Conservation (phyloP, 2,888 invertebrate species). For the Lasioglossum marginatum region DNA sequence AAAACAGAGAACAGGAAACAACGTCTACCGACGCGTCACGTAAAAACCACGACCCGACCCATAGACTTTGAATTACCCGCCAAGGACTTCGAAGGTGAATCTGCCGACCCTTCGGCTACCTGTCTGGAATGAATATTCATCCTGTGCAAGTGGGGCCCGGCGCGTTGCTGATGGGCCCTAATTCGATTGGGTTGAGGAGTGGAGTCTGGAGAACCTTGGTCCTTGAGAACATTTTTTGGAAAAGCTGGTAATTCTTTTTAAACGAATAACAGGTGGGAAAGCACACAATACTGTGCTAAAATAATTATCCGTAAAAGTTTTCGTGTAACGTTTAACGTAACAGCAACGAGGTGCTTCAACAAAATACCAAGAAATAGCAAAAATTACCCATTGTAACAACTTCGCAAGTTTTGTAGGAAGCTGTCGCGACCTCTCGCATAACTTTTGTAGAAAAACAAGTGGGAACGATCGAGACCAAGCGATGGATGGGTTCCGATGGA, state of each 20-base stretch:
- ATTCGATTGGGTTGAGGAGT: conserved; percentile 1
- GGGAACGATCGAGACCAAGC: background rate
- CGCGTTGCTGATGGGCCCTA: background rate
- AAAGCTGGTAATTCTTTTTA: background rate
- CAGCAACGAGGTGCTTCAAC: background rate
- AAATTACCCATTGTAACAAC: background rate
- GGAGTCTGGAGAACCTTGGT: background rate
- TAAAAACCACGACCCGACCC: conserved; percentile 9
- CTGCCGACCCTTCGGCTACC: background rate
- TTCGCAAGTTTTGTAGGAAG: background rate
- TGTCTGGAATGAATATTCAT: conserved; percentile 24
- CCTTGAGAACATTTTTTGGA: background rate
- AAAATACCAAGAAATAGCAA: background rate
- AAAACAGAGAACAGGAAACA: conserved; percentile 37
- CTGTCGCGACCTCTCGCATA: background rate
- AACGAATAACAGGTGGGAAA: background rate
- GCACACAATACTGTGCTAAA: background rate
- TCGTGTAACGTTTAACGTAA: background rate
- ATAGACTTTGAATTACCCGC: conserved; percentile 27
- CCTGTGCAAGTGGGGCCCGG: background rate
- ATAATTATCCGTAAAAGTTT: background rate
- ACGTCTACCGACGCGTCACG: conserved; percentile 39
- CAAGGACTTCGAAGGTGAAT: conserved; percentile 5
- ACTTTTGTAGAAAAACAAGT: background rate
- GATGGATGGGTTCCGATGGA: background rate